Evolutionary conservation across 1,140 invertebrate genomes (phyloP), one percentile per base, ranked within the genome.

Genomic region (Drosophila lacertosa): DNA sequence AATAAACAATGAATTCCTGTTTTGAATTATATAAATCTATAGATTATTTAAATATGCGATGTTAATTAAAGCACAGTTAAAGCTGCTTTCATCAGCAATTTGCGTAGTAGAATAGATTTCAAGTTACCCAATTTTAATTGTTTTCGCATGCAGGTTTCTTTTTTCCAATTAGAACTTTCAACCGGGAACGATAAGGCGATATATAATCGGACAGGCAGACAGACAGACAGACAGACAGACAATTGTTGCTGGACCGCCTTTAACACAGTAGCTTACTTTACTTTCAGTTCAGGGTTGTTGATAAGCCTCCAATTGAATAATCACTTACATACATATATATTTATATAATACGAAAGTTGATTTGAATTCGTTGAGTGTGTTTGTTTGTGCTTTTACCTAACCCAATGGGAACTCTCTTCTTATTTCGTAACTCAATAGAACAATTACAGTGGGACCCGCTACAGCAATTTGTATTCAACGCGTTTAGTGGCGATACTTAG

Each of bases 231-330:
- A 29, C 9, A n/a, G 26, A 0, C 26, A n/a, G n/a, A 22, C 1
- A 5, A 5, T 13, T 24, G 22, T 13, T 5, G n/a, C 20, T 26
- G 44, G n/a, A 26, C n/a, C 22, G 44, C 13, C 44, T 45, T 45
- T 45, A 45, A 24, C 44, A n/a, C 15, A 26, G 20, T 45, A 45
- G 44, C 44, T 45, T 51, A 37, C 15, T 18, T 20, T 42, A 4
- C 7, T n/a, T 29, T 9, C 10, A n/a, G 20, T 35, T 51, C 32
- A 51, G 16, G 58, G 58, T 35, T 39, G 20, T 18, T 40, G 58
- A 62, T 62, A 62, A 62, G 45, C 51, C n/a, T n/a, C 15, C 16
- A 16, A 3, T 39, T 39, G 11, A 35, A n/a, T 22, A 62, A 40
- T 62, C 45, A 62, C 58, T 40, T 10, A 51, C 2, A 18, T 40